These are phyloP conservation scores for Austrofundulus limnaeus DNA, from an alignment of 2,113 vertebrate species.

Conservation along the genomic window DNA sequence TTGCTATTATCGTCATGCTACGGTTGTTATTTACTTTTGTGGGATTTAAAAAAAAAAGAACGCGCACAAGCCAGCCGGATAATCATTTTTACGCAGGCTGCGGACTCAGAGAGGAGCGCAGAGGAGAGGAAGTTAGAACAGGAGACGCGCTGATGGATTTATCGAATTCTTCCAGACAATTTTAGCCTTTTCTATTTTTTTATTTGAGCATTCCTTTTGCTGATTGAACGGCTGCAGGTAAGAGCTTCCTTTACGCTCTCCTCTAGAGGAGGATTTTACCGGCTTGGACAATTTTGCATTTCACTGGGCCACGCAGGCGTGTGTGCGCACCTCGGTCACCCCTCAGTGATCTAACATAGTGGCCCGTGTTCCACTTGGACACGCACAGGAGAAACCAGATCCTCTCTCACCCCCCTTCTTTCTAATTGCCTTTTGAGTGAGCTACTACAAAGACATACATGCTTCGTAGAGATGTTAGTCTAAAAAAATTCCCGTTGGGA, in stretches of 20 bases:
- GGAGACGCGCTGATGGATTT: conserved; percentile 44
- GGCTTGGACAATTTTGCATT: conserved; percentile 21
- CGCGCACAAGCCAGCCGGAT: conserved; percentile 90
- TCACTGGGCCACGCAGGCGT: conserved; percentile 29
- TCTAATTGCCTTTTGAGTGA: conserved; percentile 79
- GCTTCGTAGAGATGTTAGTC: too few relatives aligned
- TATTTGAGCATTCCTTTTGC: background rate
- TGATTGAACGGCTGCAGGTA: conserved; percentile 57
- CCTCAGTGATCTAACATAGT: conserved; percentile 79
- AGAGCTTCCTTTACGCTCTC: conserved; percentile 38
- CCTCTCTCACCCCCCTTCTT: conserved; percentile 71
- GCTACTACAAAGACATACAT: conserved; percentile 66
- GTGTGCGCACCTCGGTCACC: conserved; percentile 67
- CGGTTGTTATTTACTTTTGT: conserved; percentile 98
- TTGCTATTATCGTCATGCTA: conserved; percentile 96
- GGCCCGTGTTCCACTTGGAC: conserved; percentile 80
- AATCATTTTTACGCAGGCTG: conserved; percentile 87
- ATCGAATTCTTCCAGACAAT: conserved; percentile 12
- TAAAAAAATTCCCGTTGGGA: conserved; percentile 15
- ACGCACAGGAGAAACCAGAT: conserved; percentile 86
- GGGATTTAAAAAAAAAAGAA: conserved; percentile 97
- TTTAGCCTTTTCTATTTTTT: background rate
- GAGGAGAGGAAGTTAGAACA: conserved; percentile 39
- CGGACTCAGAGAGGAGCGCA: conserved; percentile 79
- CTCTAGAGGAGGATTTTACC: conserved; percentile 14